phyloP scores from a whole-genome alignment of 2,113 vertebrate genomes.

The Gyps fulvus region DNA sequence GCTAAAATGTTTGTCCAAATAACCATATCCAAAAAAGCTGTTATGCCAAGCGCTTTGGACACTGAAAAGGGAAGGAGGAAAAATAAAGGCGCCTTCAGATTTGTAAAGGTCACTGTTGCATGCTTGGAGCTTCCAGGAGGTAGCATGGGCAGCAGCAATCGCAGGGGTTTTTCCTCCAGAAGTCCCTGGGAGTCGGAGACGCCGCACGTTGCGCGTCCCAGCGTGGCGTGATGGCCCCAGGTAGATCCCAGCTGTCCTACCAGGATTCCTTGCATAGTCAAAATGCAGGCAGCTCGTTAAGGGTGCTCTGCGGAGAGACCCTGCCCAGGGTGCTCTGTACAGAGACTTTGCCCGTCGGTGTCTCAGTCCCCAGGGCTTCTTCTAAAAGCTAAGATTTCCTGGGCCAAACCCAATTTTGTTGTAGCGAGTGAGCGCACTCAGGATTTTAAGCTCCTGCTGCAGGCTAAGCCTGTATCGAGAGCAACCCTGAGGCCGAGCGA shows the following conservation, averaged over 20 bases:
- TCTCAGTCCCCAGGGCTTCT: not conserved
- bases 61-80: not conserved
- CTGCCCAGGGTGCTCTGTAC: not conserved
- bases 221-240: not conserved
- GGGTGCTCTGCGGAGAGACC: not conserved
- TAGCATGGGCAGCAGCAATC: not conserved
- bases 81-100: not conserved
- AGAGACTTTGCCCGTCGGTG: rapidly evolving
- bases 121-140: not conserved
- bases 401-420: not conserved
- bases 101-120: not conserved
- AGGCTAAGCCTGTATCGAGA: rapidly evolving
- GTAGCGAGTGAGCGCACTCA: rapidly evolving
- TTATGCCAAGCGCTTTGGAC: not conserved
- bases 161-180: not conserved
- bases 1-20: not conserved
- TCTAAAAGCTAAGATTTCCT: not conserved
- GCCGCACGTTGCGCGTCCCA: rapidly evolving
- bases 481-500: rapidly evolving
- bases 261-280: not conserved
- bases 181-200: not conserved
- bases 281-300: not conserved
- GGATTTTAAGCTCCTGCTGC: not conserved
- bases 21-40: not conserved
- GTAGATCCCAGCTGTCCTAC: not conserved